These are phyloP conservation scores for Rhinogobius similis DNA, from an alignment of 2,113 vertebrate genomes.

Conservation along the genomic window DNA sequence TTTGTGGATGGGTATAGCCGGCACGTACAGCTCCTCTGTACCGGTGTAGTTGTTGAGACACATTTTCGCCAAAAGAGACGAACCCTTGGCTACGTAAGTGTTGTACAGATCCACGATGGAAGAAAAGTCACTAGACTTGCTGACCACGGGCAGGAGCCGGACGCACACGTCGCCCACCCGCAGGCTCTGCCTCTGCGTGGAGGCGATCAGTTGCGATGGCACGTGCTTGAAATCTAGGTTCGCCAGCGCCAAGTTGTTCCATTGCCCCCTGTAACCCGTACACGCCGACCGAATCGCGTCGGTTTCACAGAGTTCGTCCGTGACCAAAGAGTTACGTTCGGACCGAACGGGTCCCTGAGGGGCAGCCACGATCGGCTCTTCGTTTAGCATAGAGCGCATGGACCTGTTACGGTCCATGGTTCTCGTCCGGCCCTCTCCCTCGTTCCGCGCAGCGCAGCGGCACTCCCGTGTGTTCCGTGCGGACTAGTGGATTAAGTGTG, in stretches of 20 bases:
- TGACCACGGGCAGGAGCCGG: background rate
- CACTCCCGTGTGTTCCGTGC: too few relatives aligned
- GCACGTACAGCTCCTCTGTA: background rate
- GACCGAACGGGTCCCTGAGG: too few relatives aligned
- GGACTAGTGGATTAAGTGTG: too few relatives aligned
- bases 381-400: too few relatives aligned
- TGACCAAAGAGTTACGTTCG: background rate
- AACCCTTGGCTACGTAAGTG: background rate
- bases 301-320: background rate
- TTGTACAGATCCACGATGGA: conserved; percentile 15
- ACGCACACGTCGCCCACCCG: conserved; percentile 1
- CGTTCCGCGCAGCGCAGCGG: too few relatives aligned
- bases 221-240: conserved; percentile 11
- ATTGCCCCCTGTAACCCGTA: background rate
- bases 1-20: conserved; percentile 6
- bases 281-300: background rate
- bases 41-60: conserved; percentile 4
- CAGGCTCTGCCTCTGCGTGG: background rate
- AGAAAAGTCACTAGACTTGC: background rate
- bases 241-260: conserved; percentile 9
- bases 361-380: too few relatives aligned
- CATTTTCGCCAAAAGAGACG: conserved; percentile 3
- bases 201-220: background rate
- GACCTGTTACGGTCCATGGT: too few relatives aligned
- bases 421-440: too few relatives aligned